Conservation (phyloP, 2,888 invertebrate genomes). For the Luffia ferchaultella region DNA sequence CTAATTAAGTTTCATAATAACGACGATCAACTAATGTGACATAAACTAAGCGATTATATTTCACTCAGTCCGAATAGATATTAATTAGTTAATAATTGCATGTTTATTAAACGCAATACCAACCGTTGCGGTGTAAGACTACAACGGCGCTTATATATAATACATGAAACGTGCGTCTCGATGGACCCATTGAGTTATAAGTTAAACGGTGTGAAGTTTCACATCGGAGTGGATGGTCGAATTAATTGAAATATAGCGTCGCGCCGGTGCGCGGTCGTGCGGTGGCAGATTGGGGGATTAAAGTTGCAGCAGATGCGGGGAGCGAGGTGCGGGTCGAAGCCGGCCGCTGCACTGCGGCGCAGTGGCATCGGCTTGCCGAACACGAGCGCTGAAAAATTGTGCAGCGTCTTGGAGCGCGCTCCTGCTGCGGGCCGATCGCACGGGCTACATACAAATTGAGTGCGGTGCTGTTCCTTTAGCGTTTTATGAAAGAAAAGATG, state of each 20-base stretch:
- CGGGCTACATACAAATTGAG: slow-evolving; percentile 58
- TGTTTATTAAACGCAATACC: too few relatives aligned
- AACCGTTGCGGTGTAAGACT: too few relatives aligned
- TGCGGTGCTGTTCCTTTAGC: too few relatives aligned
- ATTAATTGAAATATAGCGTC: slow-evolving; percentile 63
- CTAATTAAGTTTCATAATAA: too few relatives aligned
- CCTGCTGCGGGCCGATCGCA: slow-evolving; percentile 34
- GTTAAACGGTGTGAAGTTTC: slow-evolving; percentile 43
- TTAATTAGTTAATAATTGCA: too few relatives aligned
- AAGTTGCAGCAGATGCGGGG: slow-evolving; percentile 49
- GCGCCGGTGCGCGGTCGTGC: slow-evolving; percentile 49
- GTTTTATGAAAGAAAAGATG: too few relatives aligned
- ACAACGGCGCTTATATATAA: too few relatives aligned
- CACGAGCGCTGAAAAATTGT: slow-evolving; percentile 63
- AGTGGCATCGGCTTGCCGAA: slow-evolving; percentile 44
- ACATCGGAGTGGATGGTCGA: slow-evolving; percentile 49
- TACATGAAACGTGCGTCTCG: too few relatives aligned
- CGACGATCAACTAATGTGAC: too few relatives aligned
- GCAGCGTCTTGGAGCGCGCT: slow-evolving; percentile 50
- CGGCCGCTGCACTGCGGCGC: slow-evolving; percentile 29
- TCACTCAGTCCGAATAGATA: too few relatives aligned
- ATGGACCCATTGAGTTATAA: slow-evolving; percentile 24
- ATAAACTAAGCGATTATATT: too few relatives aligned
- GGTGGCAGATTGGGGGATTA: slow-evolving; percentile 54
- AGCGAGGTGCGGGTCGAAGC: slow-evolving; percentile 29